A percentile compares a stretch with the other conserved stretches of the same genome.
Conservation (phyloP, 2,888 invertebrate genomes). For the Prosopocoilus inquinatus region DNA sequence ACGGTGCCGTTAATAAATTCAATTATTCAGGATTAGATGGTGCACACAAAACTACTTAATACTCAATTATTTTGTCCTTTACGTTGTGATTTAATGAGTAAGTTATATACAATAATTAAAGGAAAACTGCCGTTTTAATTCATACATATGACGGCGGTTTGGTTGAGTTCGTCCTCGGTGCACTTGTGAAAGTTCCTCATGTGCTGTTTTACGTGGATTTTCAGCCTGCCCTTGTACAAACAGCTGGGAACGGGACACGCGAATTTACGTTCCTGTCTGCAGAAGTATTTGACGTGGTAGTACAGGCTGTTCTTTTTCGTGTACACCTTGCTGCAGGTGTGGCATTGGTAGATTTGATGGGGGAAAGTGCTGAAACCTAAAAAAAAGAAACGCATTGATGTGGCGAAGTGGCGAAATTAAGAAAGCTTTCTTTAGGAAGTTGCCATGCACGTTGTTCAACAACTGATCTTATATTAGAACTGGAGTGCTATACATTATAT, state of each 20-base stretch:
- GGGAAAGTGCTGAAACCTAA: conserved; percentile 4
- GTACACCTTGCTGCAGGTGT: conserved; percentile 18
- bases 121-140: neutral
- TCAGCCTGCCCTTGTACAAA: conserved; percentile 28
- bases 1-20: neutral
- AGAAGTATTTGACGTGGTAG: conserved; percentile 31
- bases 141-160: neutral
- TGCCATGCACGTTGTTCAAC: too few species aligned
- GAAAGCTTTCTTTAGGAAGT: too few species aligned
- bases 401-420: neutral
- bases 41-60: too few species aligned
- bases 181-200: conserved; percentile 16
- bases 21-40: too few species aligned
- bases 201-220: conserved; percentile 26
- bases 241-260: conserved; percentile 29
- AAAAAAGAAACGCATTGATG: neutral
- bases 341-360: conserved; percentile 1
- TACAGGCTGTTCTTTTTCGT: conserved; percentile 22
- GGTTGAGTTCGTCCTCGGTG: neutral
- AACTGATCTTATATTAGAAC: too few species aligned
- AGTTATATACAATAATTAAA: neutral
- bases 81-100: neutral
- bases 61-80: too few species aligned
- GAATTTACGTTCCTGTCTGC: conserved; percentile 36
- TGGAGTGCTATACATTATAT: too few species aligned